These are phyloP conservation scores for Podabrus alpinus DNA, from an alignment of 2,888 invertebrate species.

Conservation along the genomic window DNA sequence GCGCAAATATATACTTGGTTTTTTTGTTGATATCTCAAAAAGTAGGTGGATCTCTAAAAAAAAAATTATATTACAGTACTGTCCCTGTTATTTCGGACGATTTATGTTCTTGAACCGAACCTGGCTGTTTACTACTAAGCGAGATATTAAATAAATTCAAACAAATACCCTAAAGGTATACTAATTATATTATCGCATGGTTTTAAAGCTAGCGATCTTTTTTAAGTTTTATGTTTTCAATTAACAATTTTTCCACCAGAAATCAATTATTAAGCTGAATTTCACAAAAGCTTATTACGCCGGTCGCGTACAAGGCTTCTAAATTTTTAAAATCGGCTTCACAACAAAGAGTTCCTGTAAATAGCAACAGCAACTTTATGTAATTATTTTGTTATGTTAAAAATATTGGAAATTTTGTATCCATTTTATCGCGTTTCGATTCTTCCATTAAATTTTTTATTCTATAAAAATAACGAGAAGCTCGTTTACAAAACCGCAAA, in stretches of 20 bases:
- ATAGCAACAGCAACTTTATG: background rate
- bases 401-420: background rate
- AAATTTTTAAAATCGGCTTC: background rate
- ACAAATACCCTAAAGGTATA: too few relatives aligned
- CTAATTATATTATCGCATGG: too few relatives aligned
- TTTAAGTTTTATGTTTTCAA: background rate
- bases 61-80: too few relatives aligned
- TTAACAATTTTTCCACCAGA: background rate
- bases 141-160: too few relatives aligned
- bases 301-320: background rate
- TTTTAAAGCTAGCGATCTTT: background rate
- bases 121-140: too few relatives aligned
- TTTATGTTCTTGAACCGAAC: too few relatives aligned
- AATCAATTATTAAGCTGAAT: background rate
- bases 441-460: background rate
- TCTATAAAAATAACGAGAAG: background rate
- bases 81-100: too few relatives aligned
- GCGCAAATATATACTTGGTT: too few relatives aligned
- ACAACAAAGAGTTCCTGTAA: background rate
- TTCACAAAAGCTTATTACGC: background rate
- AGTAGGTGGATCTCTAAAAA: too few relatives aligned
- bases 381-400: background rate
- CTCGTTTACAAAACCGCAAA: background rate
- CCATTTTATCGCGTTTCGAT: background rate
- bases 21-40: too few relatives aligned